Evolutionary conservation across 2,888 invertebrate genomes (phyloP).

Genomic region (Ernsta delagoae): DNA sequence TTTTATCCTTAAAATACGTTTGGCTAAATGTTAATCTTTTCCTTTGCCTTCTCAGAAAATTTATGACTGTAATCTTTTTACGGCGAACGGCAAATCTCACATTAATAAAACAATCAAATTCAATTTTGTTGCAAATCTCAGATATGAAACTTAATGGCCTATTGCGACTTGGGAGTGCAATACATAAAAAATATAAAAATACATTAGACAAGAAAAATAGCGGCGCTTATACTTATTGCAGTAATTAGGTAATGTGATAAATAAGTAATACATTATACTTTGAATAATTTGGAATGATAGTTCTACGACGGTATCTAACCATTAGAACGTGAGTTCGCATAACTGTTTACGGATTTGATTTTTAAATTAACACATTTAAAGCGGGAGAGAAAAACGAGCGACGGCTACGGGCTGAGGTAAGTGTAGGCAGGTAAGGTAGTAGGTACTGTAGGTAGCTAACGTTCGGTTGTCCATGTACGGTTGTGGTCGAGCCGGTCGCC

Average conservation of each 20-base stretch:
- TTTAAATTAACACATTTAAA: slow-evolving; percentile 44
- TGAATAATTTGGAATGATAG: slow-evolving; percentile 8
- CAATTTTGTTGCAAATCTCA: slow-evolving; percentile 3
- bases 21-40: slow-evolving; percentile 2
- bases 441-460: slow-evolving; percentile 35
- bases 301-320: not conserved
- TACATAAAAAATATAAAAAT: no score
- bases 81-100: not conserved
- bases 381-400: slow-evolving; percentile 40
- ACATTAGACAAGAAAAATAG: not conserved
- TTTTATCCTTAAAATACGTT: slow-evolving; percentile 12
- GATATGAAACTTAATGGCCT: not conserved
- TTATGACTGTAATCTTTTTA: slow-evolving; percentile 17
- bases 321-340: slow-evolving; percentile 4
- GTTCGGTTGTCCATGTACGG: slow-evolving; percentile 47
- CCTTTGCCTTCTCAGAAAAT: slow-evolving; percentile 2
- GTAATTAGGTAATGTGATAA: no score
- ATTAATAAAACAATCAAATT: slow-evolving; percentile 18
- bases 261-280: not conserved
- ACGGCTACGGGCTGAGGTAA: slow-evolving; percentile 12
- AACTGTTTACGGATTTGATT: slow-evolving; percentile 28
- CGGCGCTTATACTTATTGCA: not conserved
- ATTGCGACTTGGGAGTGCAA: not conserved
- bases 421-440: no score
- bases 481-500: slow-evolving; percentile 46